Evolutionary conservation across 1,140 invertebrate species (phyloP).

Genomic region (Phortica variegata): DNA sequence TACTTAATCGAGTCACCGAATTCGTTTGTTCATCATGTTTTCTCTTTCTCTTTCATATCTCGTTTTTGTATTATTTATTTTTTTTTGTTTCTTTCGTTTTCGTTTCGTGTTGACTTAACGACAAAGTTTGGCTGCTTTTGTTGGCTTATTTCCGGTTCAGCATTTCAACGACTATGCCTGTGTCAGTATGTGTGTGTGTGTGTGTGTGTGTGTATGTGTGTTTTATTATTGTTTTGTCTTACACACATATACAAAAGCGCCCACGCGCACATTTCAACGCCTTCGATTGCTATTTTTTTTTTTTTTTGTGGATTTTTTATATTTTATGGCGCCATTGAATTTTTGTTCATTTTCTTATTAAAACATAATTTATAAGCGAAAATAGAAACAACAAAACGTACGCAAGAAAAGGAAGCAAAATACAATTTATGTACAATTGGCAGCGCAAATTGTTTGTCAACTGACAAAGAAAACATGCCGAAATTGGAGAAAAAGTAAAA

Average conservation of each 20-base stretch:
- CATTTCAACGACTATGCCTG: too few relatives aligned
- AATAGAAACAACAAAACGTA: too few relatives aligned
- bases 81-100: conserved; percentile 14
- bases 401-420: too few relatives aligned
- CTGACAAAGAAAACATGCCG: too few relatives aligned
- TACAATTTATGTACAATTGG: too few relatives aligned
- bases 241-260: conserved; percentile 22
- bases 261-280: conserved; percentile 12
- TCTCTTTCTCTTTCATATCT: neutral
- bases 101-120: conserved; percentile 6
- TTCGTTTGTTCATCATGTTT: conserved; percentile 11
- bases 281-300: conserved; percentile 25
- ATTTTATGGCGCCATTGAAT: conserved; percentile 53
- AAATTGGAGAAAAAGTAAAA: too few relatives aligned
- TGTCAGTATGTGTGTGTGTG: conserved; percentile 15
- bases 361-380: conserved; percentile 51
- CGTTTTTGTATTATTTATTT: neutral
- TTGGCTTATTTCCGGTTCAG: conserved; percentile 49
- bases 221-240: conserved; percentile 42
- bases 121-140: conserved; percentile 32
- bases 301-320: conserved; percentile 50
- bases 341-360: conserved; percentile 54
- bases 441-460: too few relatives aligned
- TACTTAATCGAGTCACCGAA: conserved; percentile 44
- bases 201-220: conserved; percentile 16